Base-by-base conservation (phyloP, 2,888 invertebrate species). In the Conus canariensis region DNA sequence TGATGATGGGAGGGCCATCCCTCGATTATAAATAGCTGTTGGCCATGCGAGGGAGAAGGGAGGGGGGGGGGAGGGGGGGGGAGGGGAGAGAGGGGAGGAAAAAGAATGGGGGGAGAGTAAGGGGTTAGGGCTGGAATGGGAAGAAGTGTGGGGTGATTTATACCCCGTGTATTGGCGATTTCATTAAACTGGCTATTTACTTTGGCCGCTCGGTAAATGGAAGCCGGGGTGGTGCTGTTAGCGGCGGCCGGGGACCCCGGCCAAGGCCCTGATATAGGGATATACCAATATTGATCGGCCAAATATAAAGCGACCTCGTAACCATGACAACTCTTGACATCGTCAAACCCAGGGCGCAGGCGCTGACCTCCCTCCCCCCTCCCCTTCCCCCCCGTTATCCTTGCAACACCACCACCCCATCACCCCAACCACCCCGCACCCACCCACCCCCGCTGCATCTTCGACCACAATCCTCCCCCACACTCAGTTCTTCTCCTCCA, bases 111-210 rank as follows among this genome's bases (percentile, higher is more conserved):
- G 70, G 70, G 8, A 30, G 25, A n/a, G 70, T 16, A n/a, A n/a
- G 67, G 22, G 58, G 64, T 82, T 88, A 67, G 80, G 80, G 59
- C 59, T 77, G 56, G 45, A 56, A 80, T 88, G 25, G 60, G 58
- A 85, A 58, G 70, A 45, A 10, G 6, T 45, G 45, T 22, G 89
- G 45, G 89, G 85, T 22, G 91, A 91, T 90, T 91, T 92, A 91
- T 91, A 90, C 91, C 87, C 90, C 89, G 92, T 92, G 90, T 92
- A 92, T 92, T 89, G 92, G 92, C 86, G 90, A 91, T 91, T 92
- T 92, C 92, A 91, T 92, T 92, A 90, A 92, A 92, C 88, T 90
- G 90, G 88, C 86, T 92, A 92, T 92, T 92, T 92, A 92, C 92
- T 90, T 82, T 87, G 91, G 87, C 90, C 88, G 77, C 90, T 82